phyloP scores from a whole-genome alignment of 2,888 invertebrate genomes.

The Spicauda simplicius region DNA sequence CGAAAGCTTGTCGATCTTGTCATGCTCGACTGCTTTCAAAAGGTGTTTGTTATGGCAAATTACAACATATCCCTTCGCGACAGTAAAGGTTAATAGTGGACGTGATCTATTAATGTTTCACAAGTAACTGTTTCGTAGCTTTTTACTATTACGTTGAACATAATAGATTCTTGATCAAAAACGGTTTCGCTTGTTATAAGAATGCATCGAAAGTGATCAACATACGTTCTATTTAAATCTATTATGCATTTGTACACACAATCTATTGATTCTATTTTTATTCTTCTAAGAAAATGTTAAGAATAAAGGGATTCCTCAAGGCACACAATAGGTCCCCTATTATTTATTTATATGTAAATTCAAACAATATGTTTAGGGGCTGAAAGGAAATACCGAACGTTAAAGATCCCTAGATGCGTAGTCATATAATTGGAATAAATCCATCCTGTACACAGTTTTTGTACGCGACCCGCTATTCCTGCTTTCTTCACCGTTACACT shows the following conservation, averaged over 20 bases:
- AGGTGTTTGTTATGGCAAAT: constrained; percentile 21
- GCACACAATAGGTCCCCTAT: not conserved
- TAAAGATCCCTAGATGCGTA: constrained; percentile 4
- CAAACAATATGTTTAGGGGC: not conserved
- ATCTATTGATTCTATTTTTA: no score
- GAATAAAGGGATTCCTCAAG: not conserved
- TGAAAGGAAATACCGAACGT: not conserved
- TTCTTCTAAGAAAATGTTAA: no score
- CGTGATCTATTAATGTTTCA: constrained; percentile 8
- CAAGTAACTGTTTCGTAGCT: not conserved
- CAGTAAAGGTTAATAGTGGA: constrained; percentile 5
- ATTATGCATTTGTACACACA: no score
- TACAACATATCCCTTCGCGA: constrained; percentile 14
- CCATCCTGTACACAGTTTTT: constrained; percentile 25
- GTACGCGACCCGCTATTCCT: constrained; percentile 23
- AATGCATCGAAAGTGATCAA: not conserved
- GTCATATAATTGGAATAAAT: constrained; percentile 23
- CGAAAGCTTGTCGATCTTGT: constrained; percentile 28
- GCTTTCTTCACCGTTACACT: constrained; percentile 25
- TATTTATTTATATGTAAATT: not conserved
- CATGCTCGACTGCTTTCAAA: constrained; percentile 27
- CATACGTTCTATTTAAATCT: not conserved
- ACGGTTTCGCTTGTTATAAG: not conserved
- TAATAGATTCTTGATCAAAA: not conserved
- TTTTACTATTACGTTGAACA: not conserved